phyloP scores from a whole-genome alignment of 2,113 vertebrate species.

The Brachyhypopomus occidentalis region DNA sequence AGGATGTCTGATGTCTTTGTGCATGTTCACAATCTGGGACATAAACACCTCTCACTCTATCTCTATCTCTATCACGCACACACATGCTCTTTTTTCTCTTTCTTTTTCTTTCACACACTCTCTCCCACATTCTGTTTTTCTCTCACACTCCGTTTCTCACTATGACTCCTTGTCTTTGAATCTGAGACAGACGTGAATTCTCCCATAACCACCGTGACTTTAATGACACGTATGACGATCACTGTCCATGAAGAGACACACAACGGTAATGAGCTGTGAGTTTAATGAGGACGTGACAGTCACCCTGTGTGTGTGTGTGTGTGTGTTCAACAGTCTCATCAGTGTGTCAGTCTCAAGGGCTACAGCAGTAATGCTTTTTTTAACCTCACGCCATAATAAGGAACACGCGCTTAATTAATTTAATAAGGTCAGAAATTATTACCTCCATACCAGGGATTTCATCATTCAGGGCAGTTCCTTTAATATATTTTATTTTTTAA shows the following conservation, averaged over 20 bases:
- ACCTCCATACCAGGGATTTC: slow-evolving; percentile 63
- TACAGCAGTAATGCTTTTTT: slow-evolving; percentile 52
- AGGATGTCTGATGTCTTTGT: too few relatives aligned
- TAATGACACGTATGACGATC: slow-evolving; percentile 74
- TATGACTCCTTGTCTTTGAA: background rate
- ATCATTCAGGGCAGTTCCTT: slow-evolving; percentile 58
- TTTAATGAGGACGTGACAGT: slow-evolving; percentile 46
- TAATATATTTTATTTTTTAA: slow-evolving; percentile 59
- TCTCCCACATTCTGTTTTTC: background rate
- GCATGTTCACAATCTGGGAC: too few relatives aligned
- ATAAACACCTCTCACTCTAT: too few relatives aligned
- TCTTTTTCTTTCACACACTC: background rate
- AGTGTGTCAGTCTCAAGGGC: slow-evolving; percentile 60
- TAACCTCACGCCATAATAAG: slow-evolving; percentile 60
- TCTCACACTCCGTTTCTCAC: background rate
- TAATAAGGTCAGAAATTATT: slow-evolving; percentile 77
- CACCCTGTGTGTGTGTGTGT: slow-evolving; percentile 48
- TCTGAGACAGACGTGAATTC: slow-evolving; percentile 51
- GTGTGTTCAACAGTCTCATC: slow-evolving; percentile 64
- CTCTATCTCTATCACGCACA: too few relatives aligned
- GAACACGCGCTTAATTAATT: slow-evolving; percentile 76
- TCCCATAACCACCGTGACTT: slow-evolving; percentile 64
- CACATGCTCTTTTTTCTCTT: too few relatives aligned
- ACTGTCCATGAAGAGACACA: slow-evolving; percentile 66
- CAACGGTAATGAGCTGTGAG: slow-evolving; percentile 75